Conservation (phyloP, 1,140 invertebrate species). For the Trinorchestia longiramus region DNA sequence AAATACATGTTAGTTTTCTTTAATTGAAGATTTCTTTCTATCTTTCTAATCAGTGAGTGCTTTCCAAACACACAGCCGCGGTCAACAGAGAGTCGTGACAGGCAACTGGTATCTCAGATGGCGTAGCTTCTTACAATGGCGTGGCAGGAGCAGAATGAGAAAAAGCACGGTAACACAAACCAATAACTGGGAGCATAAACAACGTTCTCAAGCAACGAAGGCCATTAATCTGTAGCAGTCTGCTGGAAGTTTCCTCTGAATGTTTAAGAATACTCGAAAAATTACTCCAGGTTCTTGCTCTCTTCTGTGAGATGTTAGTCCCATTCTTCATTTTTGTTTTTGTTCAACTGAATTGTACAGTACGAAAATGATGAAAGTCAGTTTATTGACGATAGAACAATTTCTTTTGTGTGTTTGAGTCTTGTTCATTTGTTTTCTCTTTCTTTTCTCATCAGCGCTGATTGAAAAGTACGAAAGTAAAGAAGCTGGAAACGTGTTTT, state of each 20-base stretch:
- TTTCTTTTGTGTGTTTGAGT: neutral
- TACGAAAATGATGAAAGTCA: too few relatives aligned
- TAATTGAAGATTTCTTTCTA: neutral
- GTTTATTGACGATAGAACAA: too few relatives aligned
- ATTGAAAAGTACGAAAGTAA: too few relatives aligned
- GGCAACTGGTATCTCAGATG: neutral
- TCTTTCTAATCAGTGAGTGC: neutral
- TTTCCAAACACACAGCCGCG: neutral
- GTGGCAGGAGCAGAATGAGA: neutral
- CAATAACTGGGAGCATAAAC: neutral
- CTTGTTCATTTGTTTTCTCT: neutral
- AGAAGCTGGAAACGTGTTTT: too few relatives aligned
- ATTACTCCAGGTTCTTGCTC: neutral
- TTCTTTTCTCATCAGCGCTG: too few relatives aligned
- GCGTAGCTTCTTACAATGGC: too few relatives aligned
- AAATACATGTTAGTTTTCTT: neutral
- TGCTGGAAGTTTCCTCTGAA: neutral
- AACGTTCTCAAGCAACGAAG: neutral
- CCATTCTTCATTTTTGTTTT: neutral
- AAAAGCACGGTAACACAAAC: neutral
- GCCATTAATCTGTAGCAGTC: neutral
- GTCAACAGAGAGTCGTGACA: neutral
- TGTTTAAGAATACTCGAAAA: neutral
- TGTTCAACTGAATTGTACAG: neutral
- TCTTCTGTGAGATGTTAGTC: neutral